Conservation (phyloP, 1,140 invertebrate genomes). For the Pygmarrhopalites habei region DNA sequence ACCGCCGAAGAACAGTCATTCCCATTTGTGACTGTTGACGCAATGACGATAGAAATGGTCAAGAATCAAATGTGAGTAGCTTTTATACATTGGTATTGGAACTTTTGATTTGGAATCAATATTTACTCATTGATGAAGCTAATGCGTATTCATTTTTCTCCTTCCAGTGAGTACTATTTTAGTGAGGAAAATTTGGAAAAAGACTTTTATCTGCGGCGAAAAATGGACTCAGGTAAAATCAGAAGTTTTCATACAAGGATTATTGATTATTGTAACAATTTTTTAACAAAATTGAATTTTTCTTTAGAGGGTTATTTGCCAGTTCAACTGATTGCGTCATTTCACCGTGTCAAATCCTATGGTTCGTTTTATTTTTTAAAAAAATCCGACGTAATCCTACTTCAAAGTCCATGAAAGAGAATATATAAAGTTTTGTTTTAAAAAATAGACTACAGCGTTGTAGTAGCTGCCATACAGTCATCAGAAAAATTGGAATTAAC, state of each 20-base stretch:
- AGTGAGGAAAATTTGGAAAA: constrained; percentile 90
- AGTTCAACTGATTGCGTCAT: constrained; percentile 86
- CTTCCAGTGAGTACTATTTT: constrained; percentile 95
- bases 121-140: not conserved
- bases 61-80: constrained; percentile 30
- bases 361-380: too few species aligned
- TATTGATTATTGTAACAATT: too few species aligned
- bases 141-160: constrained; percentile 16
- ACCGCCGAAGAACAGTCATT: not conserved
- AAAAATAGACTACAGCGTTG: constrained; percentile 72
- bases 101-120: not conserved
- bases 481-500: constrained; percentile 76
- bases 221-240: constrained; percentile 96
- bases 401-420: too few species aligned
- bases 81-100: not conserved
- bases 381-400: too few species aligned
- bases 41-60: constrained; percentile 8
- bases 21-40: not conserved
- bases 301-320: constrained; percentile 89
- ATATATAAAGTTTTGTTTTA: too few species aligned
- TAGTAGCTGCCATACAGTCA: constrained; percentile 70
- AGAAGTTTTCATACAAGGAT: too few species aligned
- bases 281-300: too few species aligned
- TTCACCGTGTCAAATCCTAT: constrained; percentile 71
- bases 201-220: constrained; percentile 91